Evolutionary conservation across 2,797 vertebrate species (phyloP), one percentile per base, ranked within the genome.

Genomic region (Antennarius maculatus): DNA sequence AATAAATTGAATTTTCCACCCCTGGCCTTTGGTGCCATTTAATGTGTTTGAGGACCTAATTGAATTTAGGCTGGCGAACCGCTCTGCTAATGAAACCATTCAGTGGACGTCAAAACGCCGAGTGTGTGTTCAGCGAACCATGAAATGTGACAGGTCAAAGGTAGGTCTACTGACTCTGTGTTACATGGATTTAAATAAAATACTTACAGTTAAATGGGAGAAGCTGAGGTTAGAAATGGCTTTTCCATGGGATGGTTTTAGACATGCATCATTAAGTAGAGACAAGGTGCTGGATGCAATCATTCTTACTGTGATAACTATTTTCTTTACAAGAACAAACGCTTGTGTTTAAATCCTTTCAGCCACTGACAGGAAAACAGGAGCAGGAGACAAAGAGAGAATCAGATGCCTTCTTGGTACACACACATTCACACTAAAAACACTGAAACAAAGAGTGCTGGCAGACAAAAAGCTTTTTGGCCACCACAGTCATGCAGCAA

Each of bases 1-100:
- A 87, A 91, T 91, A 85, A 92, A 92, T 92, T 85, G 41, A 88
- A 91, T 93, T 92, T 92, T 91, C 91, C 89, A 89, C 79, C 86
- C 80, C 75, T 77, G 86, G 85, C 82, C 79, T 63, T 67, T 54
- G 61, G 77, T 74, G 84, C 83, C 77, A 85, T 76, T 83, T 71
- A 84, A 57, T 15, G 71, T 71, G 79, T 90, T 89, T 88, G 79
- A 91, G 88, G 85, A 62, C 62, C 61, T 92, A 91, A 92, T 91
- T 92, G 79, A 88, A 92, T 92, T 90, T 89, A 79, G 71, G 70
- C 65, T 39, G 55, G 75, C 42, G 61, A 73, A 77, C 70, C 74
- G 47, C 61, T 87, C 74, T 78, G 77, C 82, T 87, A 89, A 90
- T 91, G 89, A 91, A 81, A 81, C 71, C 64, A 61, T 76, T 86